Evolutionary conservation across 1,140 invertebrate genomes (phyloP).

Genomic region (Belonocnema kinseyi): DNA sequence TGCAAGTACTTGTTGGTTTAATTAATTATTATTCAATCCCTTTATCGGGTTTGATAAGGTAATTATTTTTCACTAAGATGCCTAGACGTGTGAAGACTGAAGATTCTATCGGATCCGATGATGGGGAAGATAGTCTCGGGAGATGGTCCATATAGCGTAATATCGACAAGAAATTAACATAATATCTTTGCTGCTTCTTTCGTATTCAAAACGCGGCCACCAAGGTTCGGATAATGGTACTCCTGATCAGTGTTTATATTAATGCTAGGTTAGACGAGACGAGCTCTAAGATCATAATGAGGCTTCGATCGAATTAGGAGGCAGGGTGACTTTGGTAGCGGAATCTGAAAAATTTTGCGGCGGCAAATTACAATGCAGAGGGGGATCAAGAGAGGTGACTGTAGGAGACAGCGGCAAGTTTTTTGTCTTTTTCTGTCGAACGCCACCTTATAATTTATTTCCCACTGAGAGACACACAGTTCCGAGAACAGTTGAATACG

Average conservation of each 20-base stretch:
- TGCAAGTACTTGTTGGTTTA: neutral
- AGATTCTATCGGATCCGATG: neutral
- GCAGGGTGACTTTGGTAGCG: conserved; percentile 49
- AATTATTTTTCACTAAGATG: neutral
- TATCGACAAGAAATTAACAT: conserved; percentile 67
- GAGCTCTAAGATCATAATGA: conserved; percentile 68
- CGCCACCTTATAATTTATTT: conserved; percentile 40
- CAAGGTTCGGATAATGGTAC: conserved; percentile 62
- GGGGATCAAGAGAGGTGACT: conserved; percentile 20
- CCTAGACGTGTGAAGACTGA: conserved; percentile 1
- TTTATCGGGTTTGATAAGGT: neutral
- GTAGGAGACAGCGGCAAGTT: conserved; percentile 33
- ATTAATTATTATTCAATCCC: conserved; percentile 14
- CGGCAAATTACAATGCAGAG: conserved; percentile 32
- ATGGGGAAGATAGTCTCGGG: neutral
- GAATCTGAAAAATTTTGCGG: conserved; percentile 34
- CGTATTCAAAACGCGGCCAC: conserved; percentile 66
- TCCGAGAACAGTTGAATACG: conserved; percentile 24
- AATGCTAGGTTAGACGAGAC: conserved; percentile 67
- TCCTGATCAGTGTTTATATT: conserved; percentile 69
- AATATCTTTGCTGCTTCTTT: conserved; percentile 67
- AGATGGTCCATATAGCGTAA: conserved; percentile 40
- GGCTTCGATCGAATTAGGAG: conserved; percentile 67
- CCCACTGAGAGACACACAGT: conserved; percentile 17
- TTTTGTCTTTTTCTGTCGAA: neutral